Conservation (phyloP, 1,140 invertebrate species). For the Philotrypesis tridentata region DNA sequence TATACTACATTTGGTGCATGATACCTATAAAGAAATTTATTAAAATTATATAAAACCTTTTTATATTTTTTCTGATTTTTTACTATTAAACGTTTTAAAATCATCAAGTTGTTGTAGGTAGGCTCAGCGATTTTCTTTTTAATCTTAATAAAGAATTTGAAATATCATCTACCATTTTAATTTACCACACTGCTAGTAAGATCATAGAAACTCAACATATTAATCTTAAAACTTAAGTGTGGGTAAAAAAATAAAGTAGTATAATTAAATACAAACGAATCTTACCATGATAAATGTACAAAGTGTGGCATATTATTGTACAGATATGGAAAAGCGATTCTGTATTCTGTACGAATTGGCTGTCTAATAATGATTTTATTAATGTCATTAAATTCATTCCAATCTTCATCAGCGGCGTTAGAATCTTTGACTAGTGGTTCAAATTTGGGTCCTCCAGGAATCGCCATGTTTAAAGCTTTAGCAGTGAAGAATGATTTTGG, state of each 20-base stretch:
- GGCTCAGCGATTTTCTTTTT: conserved; percentile 71
- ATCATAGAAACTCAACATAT: conserved; percentile 51
- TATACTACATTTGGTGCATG: conserved; percentile 99
- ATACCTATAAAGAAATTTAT: conserved; percentile 81
- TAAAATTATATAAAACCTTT: not conserved
- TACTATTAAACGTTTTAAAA: not conserved
- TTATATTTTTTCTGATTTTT: not conserved
- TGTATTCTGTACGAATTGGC: conserved; percentile 98
- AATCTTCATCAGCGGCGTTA: conserved; percentile 98
- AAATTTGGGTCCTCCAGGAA: conserved; percentile 99
- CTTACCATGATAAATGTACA: conserved; percentile 95
- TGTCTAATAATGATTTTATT: conserved; percentile 99
- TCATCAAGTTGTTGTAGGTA: conserved; percentile 59
- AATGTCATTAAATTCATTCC: conserved; percentile 99
- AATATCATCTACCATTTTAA: conserved; percentile 71
- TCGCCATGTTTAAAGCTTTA: conserved; percentile 99
- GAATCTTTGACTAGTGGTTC: conserved; percentile 99
- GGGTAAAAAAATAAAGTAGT: conserved; percentile 50
- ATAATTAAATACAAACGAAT: conserved; percentile 47
- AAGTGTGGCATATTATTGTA: conserved; percentile 99
- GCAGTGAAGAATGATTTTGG: conserved; percentile 99
- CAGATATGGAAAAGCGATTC: conserved; percentile 99
- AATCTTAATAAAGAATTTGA: conserved; percentile 65
- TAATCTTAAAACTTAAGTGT: conserved; percentile 71
- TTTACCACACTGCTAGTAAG: conserved; percentile 75